Evolutionary conservation across 2,797 vertebrate genomes (phyloP), one percentile per base, ranked within the genome.

Genomic region (Amniataba percoides): DNA sequence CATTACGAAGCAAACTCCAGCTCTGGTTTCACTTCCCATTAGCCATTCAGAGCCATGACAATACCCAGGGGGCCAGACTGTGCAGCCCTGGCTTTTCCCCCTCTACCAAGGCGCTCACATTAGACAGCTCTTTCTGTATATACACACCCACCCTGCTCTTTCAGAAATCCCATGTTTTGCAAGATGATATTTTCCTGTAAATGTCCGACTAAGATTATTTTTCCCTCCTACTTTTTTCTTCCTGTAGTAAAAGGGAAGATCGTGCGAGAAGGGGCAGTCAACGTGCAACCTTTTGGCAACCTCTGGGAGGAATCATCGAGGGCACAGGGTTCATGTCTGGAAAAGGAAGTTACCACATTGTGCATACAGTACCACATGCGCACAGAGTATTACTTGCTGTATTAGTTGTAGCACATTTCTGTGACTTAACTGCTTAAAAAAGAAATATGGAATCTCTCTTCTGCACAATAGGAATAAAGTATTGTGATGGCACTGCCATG

Each of bases 11-110:
- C 75, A 75, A 88, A 88, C 84, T 84, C 59, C 65, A 82, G 82
- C 83, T 91, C 83, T 87, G 80, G 84, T 92, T 93, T 90, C 92
- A 90, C 85, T 90, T 89, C 84, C 87, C 89, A 93, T 94, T 89
- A 93, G 87, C 87, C 88, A 86, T 90, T 91, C 90, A 89, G 83
- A 91, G 81, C 77, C 80, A 87, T 90, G 91, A 92, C 88, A 93
- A 92, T 88, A 85, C 87, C 90, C 85, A 80, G 59, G 75, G 73
- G 74, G 64, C 13, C 27, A 61, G 85, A 67, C 75, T 70, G 77
- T 40, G 71, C 74, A 83, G 82, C 67, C 66, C 71, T 77, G 72
- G 51, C 55, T 85, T 81, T 57, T 75, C 71, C 74, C 74, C 68
- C 65, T 72, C 59, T 77, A 68, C 71, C 71, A 75, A 78, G 71